Base-by-base conservation (phyloP, 2,888 invertebrate genomes). In the Belgica antarctica region DNA sequence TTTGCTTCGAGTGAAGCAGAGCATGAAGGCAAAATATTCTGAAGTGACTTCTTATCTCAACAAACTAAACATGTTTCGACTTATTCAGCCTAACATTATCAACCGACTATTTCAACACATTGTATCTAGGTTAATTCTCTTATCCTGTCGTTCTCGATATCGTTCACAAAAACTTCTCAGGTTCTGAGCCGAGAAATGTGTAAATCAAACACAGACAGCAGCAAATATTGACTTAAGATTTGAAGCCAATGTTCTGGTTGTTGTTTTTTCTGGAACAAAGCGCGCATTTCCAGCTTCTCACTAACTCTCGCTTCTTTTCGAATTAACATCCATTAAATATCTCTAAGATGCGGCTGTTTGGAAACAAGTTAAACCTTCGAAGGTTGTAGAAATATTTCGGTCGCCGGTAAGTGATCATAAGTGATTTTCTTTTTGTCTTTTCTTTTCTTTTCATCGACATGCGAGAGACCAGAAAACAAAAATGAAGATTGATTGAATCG, bases 51-150 rank as follows among this genome's bases (percentile, higher is more conserved):
- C n/a, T n/a, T n/a, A n/a, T n/a, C n/a, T n/a, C n/a, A n/a, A n/a
- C n/a, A n/a, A n/a, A n/a, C n/a, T n/a, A n/a, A n/a, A n/a, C n/a
- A n/a, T n/a, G n/a, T n/a, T n/a, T n/a, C n/a, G n/a, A n/a, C n/a
- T n/a, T n/a, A n/a, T n/a, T n/a, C n/a, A n/a, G n/a, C n/a, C n/a
- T n/a, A n/a, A n/a, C n/a, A n/a, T n/a, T n/a, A n/a, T n/a, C n/a
- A n/a, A n/a, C n/a, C n/a, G n/a, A n/a, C n/a, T n/a, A n/a, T n/a
- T n/a, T n/a, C n/a, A n/a, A n/a, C n/a, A n/a, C n/a, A n/a, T n/a
- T n/a, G n/a, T n/a, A 52, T 52, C 52, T n/a, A 22, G 52, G 52
- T 52, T 52, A 52, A 52, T 52, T 52, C 52, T 22, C 22, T n/a
- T n/a, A n/a, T n/a, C n/a, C n/a, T n/a, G n/a, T n/a, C n/a, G n/a